phyloP scores from a whole-genome alignment of 2,888 invertebrate genomes.

The Trachelus troglodyta region DNA sequence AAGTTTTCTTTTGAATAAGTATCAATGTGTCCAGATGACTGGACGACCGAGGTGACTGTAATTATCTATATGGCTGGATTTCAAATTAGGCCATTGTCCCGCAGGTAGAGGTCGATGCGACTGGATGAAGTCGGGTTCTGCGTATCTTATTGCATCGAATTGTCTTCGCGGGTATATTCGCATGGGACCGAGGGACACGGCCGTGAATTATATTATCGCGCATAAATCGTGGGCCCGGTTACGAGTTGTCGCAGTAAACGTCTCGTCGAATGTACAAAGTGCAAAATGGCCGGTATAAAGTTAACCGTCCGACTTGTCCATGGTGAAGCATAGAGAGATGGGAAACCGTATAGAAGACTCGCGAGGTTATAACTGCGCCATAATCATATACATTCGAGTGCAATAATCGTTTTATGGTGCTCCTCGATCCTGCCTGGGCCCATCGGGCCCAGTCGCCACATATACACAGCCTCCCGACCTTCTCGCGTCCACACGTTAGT shows the following conservation, averaged over 20 bases:
- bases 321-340: conserved; percentile 12
- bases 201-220: conserved; percentile 53
- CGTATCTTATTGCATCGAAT: background rate
- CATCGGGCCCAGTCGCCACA: conserved; percentile 9
- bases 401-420: conserved; percentile 64
- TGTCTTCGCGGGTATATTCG: conserved; percentile 12
- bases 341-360: conserved; percentile 20
- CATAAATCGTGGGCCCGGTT: conserved; percentile 41
- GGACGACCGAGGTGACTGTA: background rate
- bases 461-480: background rate
- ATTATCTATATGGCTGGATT: background rate
- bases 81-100: background rate
- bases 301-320: conserved; percentile 38
- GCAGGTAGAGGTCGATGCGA: background rate
- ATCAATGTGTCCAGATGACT: background rate
- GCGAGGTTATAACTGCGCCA: conserved; percentile 60
- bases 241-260: conserved; percentile 49
- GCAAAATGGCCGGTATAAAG: conserved; percentile 56
- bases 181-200: conserved; percentile 8
- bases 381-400: conserved; percentile 63
- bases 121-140: background rate
- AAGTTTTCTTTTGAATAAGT: background rate
- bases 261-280: conserved; percentile 47
- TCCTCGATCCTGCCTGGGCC: conserved; percentile 51
- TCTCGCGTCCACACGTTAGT: background rate